These are phyloP conservation scores for Crocodylus rhombifer DNA, from an alignment of 2,797 vertebrate genomes.

Conservation along the genomic window DNA sequence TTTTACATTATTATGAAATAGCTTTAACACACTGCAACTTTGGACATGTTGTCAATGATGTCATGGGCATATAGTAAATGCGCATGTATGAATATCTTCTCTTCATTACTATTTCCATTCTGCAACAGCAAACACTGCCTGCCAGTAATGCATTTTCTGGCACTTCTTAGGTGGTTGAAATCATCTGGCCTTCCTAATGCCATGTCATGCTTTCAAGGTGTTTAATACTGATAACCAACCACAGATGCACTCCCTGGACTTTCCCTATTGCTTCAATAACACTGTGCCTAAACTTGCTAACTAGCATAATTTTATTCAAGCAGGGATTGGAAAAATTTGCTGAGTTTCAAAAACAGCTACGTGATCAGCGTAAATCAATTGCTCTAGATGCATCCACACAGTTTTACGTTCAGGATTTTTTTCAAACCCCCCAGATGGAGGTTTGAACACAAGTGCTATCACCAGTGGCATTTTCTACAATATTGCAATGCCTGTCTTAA, in stretches of 20 bases:
- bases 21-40: conserved; percentile 30
- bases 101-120: conserved; percentile 50
- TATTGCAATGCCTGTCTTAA: conserved; percentile 43
- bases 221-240: conserved; percentile 64
- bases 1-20: conserved; percentile 20
- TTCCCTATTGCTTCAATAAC: conserved; percentile 39
- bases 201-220: conserved; percentile 56
- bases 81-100: neutral
- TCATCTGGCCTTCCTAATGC: conserved; percentile 38
- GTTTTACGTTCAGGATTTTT: conserved; percentile 64
- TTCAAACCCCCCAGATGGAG: neutral
- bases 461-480: conserved; percentile 44
- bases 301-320: neutral
- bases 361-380: conserved; percentile 48
- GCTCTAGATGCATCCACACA: conserved; percentile 45
- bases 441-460: conserved; percentile 32
- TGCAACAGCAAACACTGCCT: conserved; percentile 41
- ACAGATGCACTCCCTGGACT: conserved; percentile 53
- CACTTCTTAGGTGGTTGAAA: conserved; percentile 37
- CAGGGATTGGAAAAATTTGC: conserved; percentile 48
- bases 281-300: conserved; percentile 15
- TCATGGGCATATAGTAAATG: conserved; percentile 12
- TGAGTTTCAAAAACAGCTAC: conserved; percentile 29
- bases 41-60: conserved; percentile 27
- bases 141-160: conserved; percentile 43